A percentile compares a stretch with the other conserved stretches of the same genome.
Evolutionary conservation across 2,888 invertebrate genomes (phyloP).

Genomic region (Stenotaenia linearis): DNA sequence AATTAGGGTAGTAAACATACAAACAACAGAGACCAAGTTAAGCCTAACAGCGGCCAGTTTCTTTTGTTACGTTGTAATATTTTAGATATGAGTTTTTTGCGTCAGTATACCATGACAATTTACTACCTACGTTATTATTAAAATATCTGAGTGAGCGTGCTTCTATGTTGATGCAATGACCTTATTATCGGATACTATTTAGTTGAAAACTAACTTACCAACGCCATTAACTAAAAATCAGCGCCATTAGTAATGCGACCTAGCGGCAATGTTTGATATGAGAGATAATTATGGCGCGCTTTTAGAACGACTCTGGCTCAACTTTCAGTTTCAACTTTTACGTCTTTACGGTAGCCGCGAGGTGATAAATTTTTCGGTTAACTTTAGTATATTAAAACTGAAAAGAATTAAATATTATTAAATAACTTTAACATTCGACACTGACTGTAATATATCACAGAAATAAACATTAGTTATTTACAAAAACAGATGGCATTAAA

Average conservation of each 20-base stretch:
- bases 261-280: not conserved
- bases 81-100: not conserved
- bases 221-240: conserved; percentile 11
- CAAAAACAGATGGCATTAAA: too few species aligned
- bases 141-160: not conserved
- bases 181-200: not conserved
- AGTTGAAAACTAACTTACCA: conserved; percentile 1
- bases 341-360: too few species aligned
- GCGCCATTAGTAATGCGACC: not conserved
- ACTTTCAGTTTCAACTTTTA: too few species aligned
- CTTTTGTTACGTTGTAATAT: not conserved
- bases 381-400: too few species aligned
- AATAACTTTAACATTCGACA: too few species aligned
- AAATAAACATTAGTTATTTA: too few species aligned
- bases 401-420: too few species aligned
- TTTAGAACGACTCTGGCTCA: too few species aligned
- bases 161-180: not conserved
- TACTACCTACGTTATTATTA: not conserved
- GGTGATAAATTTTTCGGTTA: too few species aligned
- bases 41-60: not conserved
- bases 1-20: not conserved
- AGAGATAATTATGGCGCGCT: not conserved
- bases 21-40: not conserved
- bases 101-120: not conserved
- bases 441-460: too few species aligned